Conservation (phyloP, 2,113 vertebrate species). For the Felis catus region F.catus_Fca126_mat1.0 CM031420.1:415001-415500, state of each 20-base stretch:
- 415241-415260: background rate
- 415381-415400: background rate
- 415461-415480: background rate
- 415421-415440: background rate
- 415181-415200: accelerated
- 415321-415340: no score
- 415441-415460: background rate
- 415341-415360: background rate
- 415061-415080: no score
- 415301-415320: accelerated
- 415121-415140: background rate
- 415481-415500: background rate
- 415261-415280: background rate
- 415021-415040: background rate
- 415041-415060: no score
- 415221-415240: background rate
- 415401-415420: background rate
- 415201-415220: background rate
- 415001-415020: background rate
- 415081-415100: background rate
- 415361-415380: background rate
- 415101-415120: background rate
- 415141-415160: accelerated
- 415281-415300: background rate
- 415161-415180: background rate